phyloP scores from a whole-genome alignment of 1,140 invertebrate genomes.

The Lepidostoma basale region DNA sequence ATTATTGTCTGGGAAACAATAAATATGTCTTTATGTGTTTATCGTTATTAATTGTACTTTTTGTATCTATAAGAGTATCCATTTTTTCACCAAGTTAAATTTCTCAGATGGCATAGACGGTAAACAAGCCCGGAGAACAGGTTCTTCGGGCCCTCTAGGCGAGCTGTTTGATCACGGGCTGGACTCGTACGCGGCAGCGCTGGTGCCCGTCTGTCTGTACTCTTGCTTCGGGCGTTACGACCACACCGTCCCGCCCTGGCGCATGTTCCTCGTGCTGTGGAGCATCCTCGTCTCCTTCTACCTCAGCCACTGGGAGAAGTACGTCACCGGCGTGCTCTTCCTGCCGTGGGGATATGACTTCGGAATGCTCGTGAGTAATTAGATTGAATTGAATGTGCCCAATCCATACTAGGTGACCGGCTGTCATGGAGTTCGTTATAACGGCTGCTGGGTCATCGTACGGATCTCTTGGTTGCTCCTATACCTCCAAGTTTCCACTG shows the following conservation, averaged over 20 bases:
- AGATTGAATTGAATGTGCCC: not conserved
- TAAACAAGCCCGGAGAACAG: slow-evolving; percentile 95
- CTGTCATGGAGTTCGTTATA: too few species aligned
- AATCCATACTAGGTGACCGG: too few species aligned
- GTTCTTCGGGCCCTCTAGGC: slow-evolving; percentile 89
- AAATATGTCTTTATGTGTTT: not conserved
- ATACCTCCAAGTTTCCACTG: too few species aligned
- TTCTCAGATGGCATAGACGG: slow-evolving; percentile 96
- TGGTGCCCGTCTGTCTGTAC: slow-evolving; percentile 91
- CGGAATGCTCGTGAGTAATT: slow-evolving; percentile 80
- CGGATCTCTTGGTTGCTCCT: too few species aligned
- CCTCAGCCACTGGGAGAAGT: slow-evolving; percentile 96
- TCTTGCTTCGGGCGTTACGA: slow-evolving; percentile 88
- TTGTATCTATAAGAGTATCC: slow-evolving; percentile 3
- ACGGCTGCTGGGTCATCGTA: too few species aligned
- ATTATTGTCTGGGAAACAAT: too few species aligned
- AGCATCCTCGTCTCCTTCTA: slow-evolving; percentile 93
- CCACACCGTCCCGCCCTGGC: slow-evolving; percentile 68
- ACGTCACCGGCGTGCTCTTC: slow-evolving; percentile 94
- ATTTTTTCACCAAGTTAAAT: not conserved
- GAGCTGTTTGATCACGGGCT: slow-evolving; percentile 99
- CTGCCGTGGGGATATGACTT: slow-evolving; percentile 97
- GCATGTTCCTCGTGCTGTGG: slow-evolving; percentile 86
- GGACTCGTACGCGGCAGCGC: slow-evolving; percentile 93
- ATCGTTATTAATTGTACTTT: not conserved